Conservation (phyloP, 2,888 invertebrate genomes). For the Meiosimyza platycephala region DNA sequence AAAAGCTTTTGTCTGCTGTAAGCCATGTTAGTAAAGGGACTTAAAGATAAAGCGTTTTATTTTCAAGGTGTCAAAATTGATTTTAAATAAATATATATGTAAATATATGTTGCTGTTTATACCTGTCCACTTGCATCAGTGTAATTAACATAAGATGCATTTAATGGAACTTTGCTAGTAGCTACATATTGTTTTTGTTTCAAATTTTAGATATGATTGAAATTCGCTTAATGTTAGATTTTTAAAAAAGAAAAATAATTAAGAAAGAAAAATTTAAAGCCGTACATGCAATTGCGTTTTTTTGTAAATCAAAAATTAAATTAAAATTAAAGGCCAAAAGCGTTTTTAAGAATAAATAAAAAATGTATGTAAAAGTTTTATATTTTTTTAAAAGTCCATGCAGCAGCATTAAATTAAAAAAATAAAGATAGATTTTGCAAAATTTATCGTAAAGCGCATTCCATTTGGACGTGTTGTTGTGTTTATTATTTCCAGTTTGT, state of each 20-base stretch:
- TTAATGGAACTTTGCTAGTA: conserved; percentile 79
- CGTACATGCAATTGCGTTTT: conserved; percentile 17
- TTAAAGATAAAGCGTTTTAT: no score
- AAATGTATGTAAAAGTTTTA: conserved; percentile 24
- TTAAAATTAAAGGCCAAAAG: not conserved
- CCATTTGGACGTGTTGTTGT: not conserved
- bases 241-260: conserved; percentile 38
- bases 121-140: conserved; percentile 97
- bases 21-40: no score
- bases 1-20: no score
- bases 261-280: conserved; percentile 38
- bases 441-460: not conserved
- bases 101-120: conserved; percentile 55
- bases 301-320: conserved; percentile 9
- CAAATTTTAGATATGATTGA: conserved; percentile 6
- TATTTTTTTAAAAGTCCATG: conserved; percentile 19
- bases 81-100: no score
- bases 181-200: conserved; percentile 50
- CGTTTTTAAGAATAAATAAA: conserved; percentile 32
- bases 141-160: conserved; percentile 94
- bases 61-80: no score
- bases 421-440: not conserved
- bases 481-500: no score
- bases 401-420: conserved; percentile 17
- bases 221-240: conserved; percentile 45